Percentiles rank a stretch among this genome's conserved stretches.
Conservation (phyloP, 1,140 invertebrate genomes). For the Drosophila pseudoobscura region DNA sequence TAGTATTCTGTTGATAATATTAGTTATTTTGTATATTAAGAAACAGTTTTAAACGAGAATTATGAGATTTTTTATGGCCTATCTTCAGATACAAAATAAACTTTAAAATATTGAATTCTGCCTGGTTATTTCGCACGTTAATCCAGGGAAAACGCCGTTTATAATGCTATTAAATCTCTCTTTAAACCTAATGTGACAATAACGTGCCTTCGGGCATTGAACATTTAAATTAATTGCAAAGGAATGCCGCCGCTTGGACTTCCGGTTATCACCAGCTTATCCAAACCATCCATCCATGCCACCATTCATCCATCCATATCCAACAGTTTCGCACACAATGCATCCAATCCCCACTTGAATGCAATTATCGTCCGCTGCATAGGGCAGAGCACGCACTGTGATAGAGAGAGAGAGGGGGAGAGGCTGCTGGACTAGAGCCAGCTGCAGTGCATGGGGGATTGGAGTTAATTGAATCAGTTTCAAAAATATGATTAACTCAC, state of each 20-base stretch:
- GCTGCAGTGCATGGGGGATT: conserved; percentile 8
- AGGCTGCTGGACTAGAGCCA: conserved; percentile 33
- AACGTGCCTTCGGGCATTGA: conserved; percentile 23
- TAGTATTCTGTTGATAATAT: no score
- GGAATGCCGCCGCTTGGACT: conserved; percentile 44
- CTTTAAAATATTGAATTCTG: no score
- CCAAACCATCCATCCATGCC: conserved; percentile 34
- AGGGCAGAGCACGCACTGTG: not conserved
- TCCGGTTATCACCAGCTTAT: conserved; percentile 58
- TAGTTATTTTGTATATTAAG: no score
- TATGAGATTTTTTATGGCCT: no score
- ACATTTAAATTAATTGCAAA: conserved; percentile 57
- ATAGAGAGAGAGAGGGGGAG: not conserved
- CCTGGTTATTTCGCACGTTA: no score
- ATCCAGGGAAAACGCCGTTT: not conserved
- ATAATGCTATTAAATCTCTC: conserved; percentile 14
- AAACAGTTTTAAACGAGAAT: no score
- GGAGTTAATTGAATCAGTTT: conserved; percentile 69
- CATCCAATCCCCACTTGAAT: conserved; percentile 59
- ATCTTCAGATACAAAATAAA: no score
- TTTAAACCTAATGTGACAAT: conserved; percentile 23
- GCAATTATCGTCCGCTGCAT: conserved; percentile 18
- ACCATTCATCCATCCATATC: conserved; percentile 30
- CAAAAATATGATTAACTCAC: conserved; percentile 64
- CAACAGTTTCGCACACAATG: conserved; percentile 59